A percentile compares a stretch with the other conserved stretches of the same genome.
phyloP scores from a whole-genome alignment of 2,797 vertebrate species.

The Limosa lapponica region DNA sequence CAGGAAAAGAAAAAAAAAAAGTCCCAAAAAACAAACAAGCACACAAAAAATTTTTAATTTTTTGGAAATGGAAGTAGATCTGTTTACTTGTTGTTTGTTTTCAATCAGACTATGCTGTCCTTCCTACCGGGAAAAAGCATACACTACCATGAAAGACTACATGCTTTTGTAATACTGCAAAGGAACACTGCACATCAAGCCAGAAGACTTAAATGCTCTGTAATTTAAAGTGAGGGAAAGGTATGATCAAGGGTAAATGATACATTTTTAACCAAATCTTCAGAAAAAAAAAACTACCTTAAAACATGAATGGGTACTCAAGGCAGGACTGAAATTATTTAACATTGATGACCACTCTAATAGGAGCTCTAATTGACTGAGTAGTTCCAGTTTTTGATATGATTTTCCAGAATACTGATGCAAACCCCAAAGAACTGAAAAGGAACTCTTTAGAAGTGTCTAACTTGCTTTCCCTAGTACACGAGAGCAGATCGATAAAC shows the following conservation, averaged over 20 bases:
- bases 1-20: neutral
- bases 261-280: neutral
- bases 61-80: neutral
- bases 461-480: neutral
- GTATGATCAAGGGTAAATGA: neutral
- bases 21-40: neutral
- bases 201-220: neutral
- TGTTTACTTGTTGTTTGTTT: neutral
- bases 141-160: neutral
- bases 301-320: neutral
- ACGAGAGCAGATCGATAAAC: fast-evolving
- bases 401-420: neutral
- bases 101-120: neutral
- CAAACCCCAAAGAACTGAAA: neutral
- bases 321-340: neutral
- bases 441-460: neutral
- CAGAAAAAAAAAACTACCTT: neutral
- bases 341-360: neutral
- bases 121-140: neutral
- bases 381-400: neutral
- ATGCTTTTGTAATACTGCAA: fast-evolving
- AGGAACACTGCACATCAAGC: neutral
- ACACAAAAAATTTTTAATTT: fast-evolving
- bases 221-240: neutral
- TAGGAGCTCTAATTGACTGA: neutral